A percentile compares a stretch with the other conserved stretches of the same genome.
These are phyloP conservation scores for Abramis brama DNA, from an alignment of 2,113 vertebrate species.

Conservation along the genomic window DNA sequence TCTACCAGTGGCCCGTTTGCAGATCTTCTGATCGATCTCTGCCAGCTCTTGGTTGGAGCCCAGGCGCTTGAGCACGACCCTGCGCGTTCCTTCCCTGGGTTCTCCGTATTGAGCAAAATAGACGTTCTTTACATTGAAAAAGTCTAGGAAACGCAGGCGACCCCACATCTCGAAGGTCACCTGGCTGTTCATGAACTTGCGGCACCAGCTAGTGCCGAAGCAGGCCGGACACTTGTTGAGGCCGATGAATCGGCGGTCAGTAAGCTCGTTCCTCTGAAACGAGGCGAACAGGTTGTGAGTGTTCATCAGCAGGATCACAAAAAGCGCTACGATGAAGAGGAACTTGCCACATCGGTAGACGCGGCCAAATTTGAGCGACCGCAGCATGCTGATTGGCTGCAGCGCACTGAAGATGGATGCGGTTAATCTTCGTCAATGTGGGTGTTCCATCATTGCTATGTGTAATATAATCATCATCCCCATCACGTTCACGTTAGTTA, in stretches of 20 bases:
- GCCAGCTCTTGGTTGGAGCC: slow-evolving; percentile 95
- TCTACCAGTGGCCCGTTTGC: slow-evolving; percentile 92
- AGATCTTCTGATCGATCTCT: slow-evolving; percentile 97
- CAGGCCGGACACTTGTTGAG: slow-evolving; percentile 94
- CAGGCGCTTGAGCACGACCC: slow-evolving; percentile 92
- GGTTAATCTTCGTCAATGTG: slow-evolving; percentile 45
- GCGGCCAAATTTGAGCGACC: slow-evolving; percentile 94
- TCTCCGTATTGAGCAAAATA: slow-evolving; percentile 97
- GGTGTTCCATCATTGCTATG: slow-evolving; percentile 12
- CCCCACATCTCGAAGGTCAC: slow-evolving; percentile 97
- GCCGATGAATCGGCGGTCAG: slow-evolving; percentile 94
- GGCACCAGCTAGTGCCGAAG: slow-evolving; percentile 99
- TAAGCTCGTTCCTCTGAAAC: slow-evolving; percentile 97
- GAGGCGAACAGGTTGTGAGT: slow-evolving; percentile 96
- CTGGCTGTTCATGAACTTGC: slow-evolving; percentile 98
- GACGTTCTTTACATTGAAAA: slow-evolving; percentile 98
- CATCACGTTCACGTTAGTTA: slow-evolving; percentile 32
- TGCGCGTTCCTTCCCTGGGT: slow-evolving; percentile 93
- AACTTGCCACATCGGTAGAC: slow-evolving; percentile 96
- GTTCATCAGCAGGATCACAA: slow-evolving; percentile 93
- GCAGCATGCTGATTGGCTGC: slow-evolving; percentile 85
- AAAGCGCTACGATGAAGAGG: slow-evolving; percentile 87
- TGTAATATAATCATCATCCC: slow-evolving; percentile 10
- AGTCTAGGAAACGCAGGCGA: slow-evolving; percentile 91
- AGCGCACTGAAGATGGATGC: not conserved